These are phyloP conservation scores for Erpetoichthys calabaricus DNA, from an alignment of 2,797 vertebrate genomes.

Conservation along the genomic window DNA sequence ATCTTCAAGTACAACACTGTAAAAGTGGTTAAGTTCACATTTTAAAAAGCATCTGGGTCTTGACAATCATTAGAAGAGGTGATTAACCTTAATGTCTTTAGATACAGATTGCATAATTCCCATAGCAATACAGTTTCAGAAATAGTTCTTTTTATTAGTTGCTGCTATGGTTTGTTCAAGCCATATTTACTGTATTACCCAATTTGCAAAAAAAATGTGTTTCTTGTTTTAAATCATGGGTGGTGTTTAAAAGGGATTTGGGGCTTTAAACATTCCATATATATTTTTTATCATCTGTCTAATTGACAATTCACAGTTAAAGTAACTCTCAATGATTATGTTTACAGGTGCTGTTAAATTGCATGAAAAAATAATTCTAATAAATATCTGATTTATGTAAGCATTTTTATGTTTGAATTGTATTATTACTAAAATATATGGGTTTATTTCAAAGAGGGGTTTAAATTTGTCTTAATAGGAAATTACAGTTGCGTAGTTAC, in stretches of 20 bases:
- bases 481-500: too few relatives aligned
- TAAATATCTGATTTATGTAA: conserved; percentile 54
- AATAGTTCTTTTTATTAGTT: too few relatives aligned
- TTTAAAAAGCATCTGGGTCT: too few relatives aligned
- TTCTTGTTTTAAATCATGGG: conserved; percentile 18
- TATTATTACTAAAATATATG: neutral
- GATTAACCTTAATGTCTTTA: too few relatives aligned
- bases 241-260: conserved; percentile 22
- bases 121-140: too few relatives aligned
- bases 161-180: conserved; percentile 37
- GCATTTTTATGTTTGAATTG: neutral
- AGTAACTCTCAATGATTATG: conserved; percentile 48
- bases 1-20: too few relatives aligned
- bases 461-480: too few relatives aligned
- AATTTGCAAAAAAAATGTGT: conserved; percentile 17
- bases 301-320: conserved; percentile 39
- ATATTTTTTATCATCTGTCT: neutral
- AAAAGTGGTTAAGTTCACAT: too few relatives aligned
- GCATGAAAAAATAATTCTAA: conserved; percentile 55
- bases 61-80: too few relatives aligned
- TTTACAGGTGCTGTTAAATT: conserved; percentile 75
- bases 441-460: too few relatives aligned
- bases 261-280: conserved; percentile 56
- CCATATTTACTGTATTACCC: conserved; percentile 25
- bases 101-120: too few relatives aligned